Evolutionary conservation across 2,888 invertebrate genomes (phyloP).

Genomic region (Cenopis cana): DNA sequence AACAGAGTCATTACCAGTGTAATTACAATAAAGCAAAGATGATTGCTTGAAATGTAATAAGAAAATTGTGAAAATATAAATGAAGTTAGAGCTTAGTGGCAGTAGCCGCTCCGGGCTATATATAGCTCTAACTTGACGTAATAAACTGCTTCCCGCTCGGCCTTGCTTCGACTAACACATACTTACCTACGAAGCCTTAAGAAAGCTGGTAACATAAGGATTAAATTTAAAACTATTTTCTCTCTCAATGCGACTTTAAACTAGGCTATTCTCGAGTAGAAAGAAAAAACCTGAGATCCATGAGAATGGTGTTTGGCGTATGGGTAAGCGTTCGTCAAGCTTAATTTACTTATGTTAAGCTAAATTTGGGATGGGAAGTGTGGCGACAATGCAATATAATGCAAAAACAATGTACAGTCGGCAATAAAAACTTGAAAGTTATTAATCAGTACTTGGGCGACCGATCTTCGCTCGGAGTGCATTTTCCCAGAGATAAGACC

Average conservation of each 20-base stretch:
- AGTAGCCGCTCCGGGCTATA: conserved; percentile 19
- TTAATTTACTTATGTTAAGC: conserved; percentile 9
- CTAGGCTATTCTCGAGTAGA: conserved; percentile 7
- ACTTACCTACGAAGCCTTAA: conserved; percentile 58
- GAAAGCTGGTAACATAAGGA: conserved; percentile 48
- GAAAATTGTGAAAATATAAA: conserved; percentile 5
- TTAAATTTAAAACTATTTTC: conserved; percentile 48
- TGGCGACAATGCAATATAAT: too few species aligned
- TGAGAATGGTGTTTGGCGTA: conserved; percentile 17
- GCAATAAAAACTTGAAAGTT: too few species aligned
- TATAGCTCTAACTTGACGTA: conserved; percentile 22
- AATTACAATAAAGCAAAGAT: conserved; percentile 16
- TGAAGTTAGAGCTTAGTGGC: background rate
- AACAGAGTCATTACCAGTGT: background rate
- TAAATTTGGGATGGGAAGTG: too few species aligned
- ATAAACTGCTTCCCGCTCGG: conserved; percentile 41
- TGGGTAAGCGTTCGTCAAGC: conserved; percentile 28
- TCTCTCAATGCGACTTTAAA: conserved; percentile 23
- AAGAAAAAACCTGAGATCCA: conserved; percentile 20
- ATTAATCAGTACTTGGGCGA: too few species aligned
- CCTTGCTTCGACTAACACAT: conserved; percentile 49
- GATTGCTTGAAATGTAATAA: conserved; percentile 13
- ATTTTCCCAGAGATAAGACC: too few species aligned
- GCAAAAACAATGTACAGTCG: too few species aligned
- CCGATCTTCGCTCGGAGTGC: too few species aligned